Evolutionary conservation across 2,113 vertebrate species (phyloP).

Genomic region (Nestor notabilis): DNA sequence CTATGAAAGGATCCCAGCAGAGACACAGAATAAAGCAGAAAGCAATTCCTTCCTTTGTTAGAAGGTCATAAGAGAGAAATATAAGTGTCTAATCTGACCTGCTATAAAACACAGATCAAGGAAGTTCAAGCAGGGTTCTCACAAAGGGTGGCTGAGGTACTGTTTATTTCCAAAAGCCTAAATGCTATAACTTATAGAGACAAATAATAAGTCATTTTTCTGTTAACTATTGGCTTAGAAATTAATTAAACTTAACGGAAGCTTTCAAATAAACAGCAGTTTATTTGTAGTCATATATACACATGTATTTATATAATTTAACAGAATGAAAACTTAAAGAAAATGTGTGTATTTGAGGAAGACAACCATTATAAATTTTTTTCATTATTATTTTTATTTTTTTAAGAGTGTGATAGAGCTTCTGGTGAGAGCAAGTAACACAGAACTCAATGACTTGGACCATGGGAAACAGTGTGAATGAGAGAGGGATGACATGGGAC

Average conservation of each 20-base stretch:
- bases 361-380: neutral
- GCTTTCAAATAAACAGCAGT: neutral
- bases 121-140: neutral
- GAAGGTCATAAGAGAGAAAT: neutral
- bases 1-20: neutral
- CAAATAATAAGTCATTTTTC: neutral
- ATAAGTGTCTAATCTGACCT: neutral
- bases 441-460: fast-evolving
- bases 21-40: neutral
- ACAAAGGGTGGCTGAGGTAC: neutral
- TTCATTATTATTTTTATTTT: neutral
- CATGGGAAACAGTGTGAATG: neutral
- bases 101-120: neutral
- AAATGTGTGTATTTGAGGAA: neutral
- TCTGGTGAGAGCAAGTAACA: neutral
- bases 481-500: fast-evolving
- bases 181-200: neutral
- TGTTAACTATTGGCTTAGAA: neutral
- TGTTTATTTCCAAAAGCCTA: neutral
- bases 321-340: neutral
- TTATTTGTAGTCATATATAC: neutral
- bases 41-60: neutral
- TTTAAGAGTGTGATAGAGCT: neutral
- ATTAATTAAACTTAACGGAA: neutral
- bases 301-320: neutral